These are phyloP conservation scores for Betta splendens DNA, from an alignment of 2,797 vertebrate genomes.

Conservation along the genomic window DNA sequence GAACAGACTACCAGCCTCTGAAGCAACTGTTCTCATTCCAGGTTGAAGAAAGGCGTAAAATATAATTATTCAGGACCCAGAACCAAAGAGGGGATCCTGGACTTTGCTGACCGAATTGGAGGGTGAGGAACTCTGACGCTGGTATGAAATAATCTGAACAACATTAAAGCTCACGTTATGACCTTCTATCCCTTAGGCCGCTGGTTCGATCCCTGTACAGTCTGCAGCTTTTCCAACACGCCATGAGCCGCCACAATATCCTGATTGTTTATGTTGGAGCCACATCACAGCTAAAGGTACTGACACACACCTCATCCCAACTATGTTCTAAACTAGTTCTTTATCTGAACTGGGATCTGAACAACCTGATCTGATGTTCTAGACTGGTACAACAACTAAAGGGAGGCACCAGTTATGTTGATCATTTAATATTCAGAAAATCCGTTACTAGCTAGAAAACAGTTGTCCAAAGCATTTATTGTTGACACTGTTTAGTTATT, in stretches of 20 bases:
- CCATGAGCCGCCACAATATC: slow-evolving; percentile 84
- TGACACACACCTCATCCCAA: slow-evolving; percentile 1
- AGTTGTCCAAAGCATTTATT: too few species aligned
- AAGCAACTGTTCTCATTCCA: slow-evolving; percentile 48
- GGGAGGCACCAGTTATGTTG: too few species aligned
- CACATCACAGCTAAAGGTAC: slow-evolving; percentile 92
- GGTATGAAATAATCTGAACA: not conserved
- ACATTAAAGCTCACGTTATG: too few species aligned
- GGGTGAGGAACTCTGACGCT: slow-evolving; percentile 80
- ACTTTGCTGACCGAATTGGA: slow-evolving; percentile 89
- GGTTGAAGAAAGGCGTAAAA: slow-evolving; percentile 88
- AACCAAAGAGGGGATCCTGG: slow-evolving; percentile 92
- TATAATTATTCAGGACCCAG: slow-evolving; percentile 90
- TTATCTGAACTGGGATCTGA: too few species aligned
- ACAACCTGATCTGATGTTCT: too few species aligned
- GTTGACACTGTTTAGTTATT: too few species aligned
- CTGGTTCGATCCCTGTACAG: slow-evolving; percentile 87
- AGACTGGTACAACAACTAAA: too few species aligned
- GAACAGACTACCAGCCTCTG: too few species aligned
- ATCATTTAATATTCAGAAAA: too few species aligned
- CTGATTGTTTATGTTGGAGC: slow-evolving; percentile 93
- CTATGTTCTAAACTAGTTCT: too few species aligned
- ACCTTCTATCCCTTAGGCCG: slow-evolving; percentile 75
- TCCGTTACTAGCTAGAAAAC: too few species aligned
- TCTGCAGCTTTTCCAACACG: slow-evolving; percentile 90